These are phyloP conservation scores for Muscina levida DNA, from an alignment of 2,888 invertebrate species.

Conservation along the genomic window DNA sequence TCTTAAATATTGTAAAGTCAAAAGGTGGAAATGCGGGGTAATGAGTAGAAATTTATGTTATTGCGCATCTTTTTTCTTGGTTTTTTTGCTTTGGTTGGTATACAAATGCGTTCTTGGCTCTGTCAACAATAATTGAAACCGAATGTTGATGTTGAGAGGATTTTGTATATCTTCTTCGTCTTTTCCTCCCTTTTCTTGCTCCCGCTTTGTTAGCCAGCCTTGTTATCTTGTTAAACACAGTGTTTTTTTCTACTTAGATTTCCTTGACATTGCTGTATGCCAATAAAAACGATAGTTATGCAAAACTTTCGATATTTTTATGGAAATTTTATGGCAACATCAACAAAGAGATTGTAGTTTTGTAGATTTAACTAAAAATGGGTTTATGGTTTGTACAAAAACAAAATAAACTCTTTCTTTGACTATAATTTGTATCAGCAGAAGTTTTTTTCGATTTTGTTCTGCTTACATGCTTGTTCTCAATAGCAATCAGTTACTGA, in stretches of 20 bases:
- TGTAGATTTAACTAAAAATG: conserved; percentile 4
- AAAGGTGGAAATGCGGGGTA: neutral
- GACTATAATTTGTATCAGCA: too few relatives aligned
- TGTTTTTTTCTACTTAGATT: neutral
- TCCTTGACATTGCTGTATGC: neutral
- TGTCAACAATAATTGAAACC: neutral
- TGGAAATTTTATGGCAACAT: conserved; percentile 6
- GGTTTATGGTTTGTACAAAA: neutral
- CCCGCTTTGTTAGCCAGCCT: too few relatives aligned
- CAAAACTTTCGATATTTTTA: conserved; percentile 6
- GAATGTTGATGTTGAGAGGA: too few relatives aligned
- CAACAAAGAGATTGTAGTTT: neutral
- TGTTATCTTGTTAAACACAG: neutral
- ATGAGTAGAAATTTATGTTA: conserved; percentile 31
- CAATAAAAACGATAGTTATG: neutral
- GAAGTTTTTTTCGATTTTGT: too few relatives aligned
- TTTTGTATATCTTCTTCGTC: neutral
- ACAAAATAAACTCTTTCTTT: neutral
- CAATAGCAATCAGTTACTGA: too few relatives aligned
- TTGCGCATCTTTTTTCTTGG: neutral
- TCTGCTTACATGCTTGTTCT: too few relatives aligned
- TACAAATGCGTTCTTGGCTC: conserved; percentile 6
- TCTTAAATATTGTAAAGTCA: neutral
- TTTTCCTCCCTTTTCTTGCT: neutral
- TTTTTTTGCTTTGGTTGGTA: neutral